phyloP scores from a whole-genome alignment of 1,140 invertebrate species.

The Dreissena rostriformis region DNA sequence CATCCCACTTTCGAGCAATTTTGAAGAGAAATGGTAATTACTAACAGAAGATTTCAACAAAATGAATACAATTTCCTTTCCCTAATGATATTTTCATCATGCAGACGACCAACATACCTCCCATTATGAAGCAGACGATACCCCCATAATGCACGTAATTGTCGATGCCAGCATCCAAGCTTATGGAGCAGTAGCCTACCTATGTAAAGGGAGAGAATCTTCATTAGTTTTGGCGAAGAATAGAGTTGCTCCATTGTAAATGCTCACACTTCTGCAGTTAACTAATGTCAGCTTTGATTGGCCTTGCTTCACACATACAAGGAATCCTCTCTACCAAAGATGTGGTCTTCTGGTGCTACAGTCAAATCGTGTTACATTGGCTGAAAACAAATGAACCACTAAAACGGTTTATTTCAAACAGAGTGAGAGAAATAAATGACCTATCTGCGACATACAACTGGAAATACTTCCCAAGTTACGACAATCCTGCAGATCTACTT shows the following conservation, averaged over 20 bases:
- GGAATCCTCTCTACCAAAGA: too few species aligned
- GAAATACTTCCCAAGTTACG: too few species aligned
- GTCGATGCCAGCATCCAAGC: conserved; percentile 41
- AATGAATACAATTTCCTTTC: background rate
- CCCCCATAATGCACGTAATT: conserved; percentile 39
- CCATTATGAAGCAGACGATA: too few species aligned
- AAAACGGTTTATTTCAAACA: too few species aligned
- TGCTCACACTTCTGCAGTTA: conserved; percentile 40
- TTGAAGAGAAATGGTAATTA: background rate
- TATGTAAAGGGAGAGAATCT: conserved; percentile 12
- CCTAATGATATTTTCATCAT: background rate
- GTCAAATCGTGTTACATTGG: conserved; percentile 56
- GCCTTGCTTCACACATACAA: conserved; percentile 42
- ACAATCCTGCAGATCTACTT: too few species aligned
- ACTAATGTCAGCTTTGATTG: conserved; percentile 52
- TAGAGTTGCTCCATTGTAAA: conserved; percentile 39
- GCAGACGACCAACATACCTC: too few species aligned
- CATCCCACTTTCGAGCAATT: conserved; percentile 2
- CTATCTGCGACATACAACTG: too few species aligned
- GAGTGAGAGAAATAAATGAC: too few species aligned
- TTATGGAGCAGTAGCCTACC: conserved; percentile 47
- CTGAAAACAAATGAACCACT: too few species aligned
- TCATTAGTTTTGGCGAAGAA: conserved; percentile 46
- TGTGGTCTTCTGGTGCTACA: conserved; percentile 37
- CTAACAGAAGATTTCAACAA: background rate